These are phyloP conservation scores for Falcunculus frontatus DNA, from an alignment of 2,113 vertebrate genomes.

Conservation along the genomic window DNA sequence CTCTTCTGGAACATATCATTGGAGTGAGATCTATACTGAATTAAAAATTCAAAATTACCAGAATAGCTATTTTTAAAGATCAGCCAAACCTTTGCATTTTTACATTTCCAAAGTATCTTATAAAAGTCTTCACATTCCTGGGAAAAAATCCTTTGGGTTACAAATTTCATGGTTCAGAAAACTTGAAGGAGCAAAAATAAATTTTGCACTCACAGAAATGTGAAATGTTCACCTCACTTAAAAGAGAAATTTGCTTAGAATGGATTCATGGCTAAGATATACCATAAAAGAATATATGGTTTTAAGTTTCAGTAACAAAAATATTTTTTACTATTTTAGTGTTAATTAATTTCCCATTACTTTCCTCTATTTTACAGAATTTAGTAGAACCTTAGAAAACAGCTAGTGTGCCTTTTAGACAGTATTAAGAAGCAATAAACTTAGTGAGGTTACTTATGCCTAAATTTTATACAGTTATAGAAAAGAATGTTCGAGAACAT, in stretches of 20 bases:
- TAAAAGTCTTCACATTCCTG: background rate
- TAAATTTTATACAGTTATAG: background rate
- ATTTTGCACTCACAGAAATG: background rate
- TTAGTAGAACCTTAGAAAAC: background rate
- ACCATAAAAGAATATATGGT: background rate
- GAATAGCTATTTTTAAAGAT: background rate
- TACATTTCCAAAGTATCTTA: background rate
- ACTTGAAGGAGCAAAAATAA: background rate
- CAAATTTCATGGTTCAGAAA: background rate
- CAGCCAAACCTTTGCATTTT: background rate
- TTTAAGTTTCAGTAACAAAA: background rate
- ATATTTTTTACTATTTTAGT: background rate
- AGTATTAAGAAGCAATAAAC: background rate
- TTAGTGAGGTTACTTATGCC: background rate
- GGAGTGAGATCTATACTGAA: background rate
- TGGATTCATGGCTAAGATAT: background rate
- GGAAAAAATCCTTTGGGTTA: background rate
- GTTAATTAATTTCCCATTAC: background rate
- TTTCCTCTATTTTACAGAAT: background rate
- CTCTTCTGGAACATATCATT: background rate
- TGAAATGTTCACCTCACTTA: background rate
- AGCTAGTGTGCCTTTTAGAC: background rate
- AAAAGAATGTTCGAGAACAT: background rate
- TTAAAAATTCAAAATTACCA: background rate
- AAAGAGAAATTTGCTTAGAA: background rate